Evolutionary conservation across 1,140 invertebrate genomes (phyloP).

Genomic region (Bombus waltoni): DNA sequence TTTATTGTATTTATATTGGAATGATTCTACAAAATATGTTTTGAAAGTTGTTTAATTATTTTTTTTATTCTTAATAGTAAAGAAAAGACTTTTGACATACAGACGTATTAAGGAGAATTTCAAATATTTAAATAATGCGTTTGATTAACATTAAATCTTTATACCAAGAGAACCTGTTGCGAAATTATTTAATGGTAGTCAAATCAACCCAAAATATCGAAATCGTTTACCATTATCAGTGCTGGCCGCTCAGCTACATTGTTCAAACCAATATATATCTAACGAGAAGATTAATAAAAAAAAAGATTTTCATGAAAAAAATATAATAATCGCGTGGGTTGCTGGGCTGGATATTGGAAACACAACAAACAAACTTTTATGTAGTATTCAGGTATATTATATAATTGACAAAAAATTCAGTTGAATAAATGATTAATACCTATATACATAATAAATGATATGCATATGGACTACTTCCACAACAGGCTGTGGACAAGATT

Average conservation of each 20-base stretch:
- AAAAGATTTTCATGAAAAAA: slow-evolving; percentile 63
- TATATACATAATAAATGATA: slow-evolving; percentile 33
- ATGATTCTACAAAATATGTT: not conserved
- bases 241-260: slow-evolving; percentile 73
- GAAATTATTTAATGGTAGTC: slow-evolving; percentile 76
- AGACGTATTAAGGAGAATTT: not conserved
- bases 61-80: not conserved
- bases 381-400: slow-evolving; percentile 76
- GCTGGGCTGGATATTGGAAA: slow-evolving; percentile 77
- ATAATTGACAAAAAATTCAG: slow-evolving; percentile 10
- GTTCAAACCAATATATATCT: slow-evolving; percentile 51
- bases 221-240: slow-evolving; percentile 77
- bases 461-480: slow-evolving; percentile 1
- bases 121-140: not conserved
- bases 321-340: slow-evolving; percentile 78
- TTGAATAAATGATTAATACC: slow-evolving; percentile 25
- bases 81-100: not conserved
- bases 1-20: not conserved
- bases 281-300: slow-evolving; percentile 49
- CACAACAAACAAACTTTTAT: slow-evolving; percentile 67
- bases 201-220: slow-evolving; percentile 77
- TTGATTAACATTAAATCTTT: slow-evolving; percentile 17
- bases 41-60: not conserved
- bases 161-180: slow-evolving; percentile 69
- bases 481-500: slow-evolving; percentile 74